These are phyloP conservation scores for Chelon auratus DNA, from an alignment of 2,797 vertebrate species.

Conservation along the genomic window DNA sequence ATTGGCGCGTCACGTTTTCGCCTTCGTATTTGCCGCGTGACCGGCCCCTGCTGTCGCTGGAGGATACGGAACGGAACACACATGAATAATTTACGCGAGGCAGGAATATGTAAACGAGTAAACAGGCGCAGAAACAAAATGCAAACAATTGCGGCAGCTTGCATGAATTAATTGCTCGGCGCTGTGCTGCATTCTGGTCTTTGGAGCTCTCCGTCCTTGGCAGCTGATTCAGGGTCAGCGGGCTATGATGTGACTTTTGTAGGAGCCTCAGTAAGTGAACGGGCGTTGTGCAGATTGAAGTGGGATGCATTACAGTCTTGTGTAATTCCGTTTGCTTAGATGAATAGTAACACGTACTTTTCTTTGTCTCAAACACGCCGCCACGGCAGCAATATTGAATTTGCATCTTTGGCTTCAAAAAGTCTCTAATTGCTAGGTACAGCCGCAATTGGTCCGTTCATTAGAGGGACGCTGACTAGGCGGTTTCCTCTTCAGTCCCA, in stretches of 20 bases:
- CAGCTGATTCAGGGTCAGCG: constrained; percentile 42
- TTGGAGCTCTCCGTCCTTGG: constrained; percentile 46
- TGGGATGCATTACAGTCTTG: constrained; percentile 28
- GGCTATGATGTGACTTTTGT: constrained; percentile 15
- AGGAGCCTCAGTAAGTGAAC: constrained; percentile 7
- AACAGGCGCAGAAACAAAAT: constrained; percentile 75
- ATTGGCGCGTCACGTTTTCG: constrained; percentile 36
- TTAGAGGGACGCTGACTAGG: constrained; percentile 38
- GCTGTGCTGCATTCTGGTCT: constrained; percentile 4
- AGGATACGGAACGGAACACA: constrained; percentile 61
- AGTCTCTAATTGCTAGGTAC: constrained; percentile 29
- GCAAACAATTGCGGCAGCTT: constrained; percentile 63
- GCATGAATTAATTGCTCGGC: constrained; percentile 55
- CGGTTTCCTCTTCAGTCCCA: constrained; percentile 22
- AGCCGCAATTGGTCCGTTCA: constrained; percentile 56
- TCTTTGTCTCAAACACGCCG: background rate
- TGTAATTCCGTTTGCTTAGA: constrained; percentile 28
- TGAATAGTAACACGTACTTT: constrained; percentile 1
- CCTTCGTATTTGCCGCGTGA: constrained; percentile 41
- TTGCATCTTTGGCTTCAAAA: constrained; percentile 37
- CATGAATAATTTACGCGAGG: constrained; percentile 73
- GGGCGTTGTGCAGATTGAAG: background rate
- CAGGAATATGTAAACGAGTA: constrained; percentile 69
- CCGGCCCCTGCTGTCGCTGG: constrained; percentile 44
- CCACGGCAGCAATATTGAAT: constrained; percentile 25